A percentile compares a stretch with the other conserved stretches of the same genome.
Evolutionary conservation across 2,113 vertebrate species (phyloP).

Genomic region (rat (Rattus norvegicus)): DNA sequence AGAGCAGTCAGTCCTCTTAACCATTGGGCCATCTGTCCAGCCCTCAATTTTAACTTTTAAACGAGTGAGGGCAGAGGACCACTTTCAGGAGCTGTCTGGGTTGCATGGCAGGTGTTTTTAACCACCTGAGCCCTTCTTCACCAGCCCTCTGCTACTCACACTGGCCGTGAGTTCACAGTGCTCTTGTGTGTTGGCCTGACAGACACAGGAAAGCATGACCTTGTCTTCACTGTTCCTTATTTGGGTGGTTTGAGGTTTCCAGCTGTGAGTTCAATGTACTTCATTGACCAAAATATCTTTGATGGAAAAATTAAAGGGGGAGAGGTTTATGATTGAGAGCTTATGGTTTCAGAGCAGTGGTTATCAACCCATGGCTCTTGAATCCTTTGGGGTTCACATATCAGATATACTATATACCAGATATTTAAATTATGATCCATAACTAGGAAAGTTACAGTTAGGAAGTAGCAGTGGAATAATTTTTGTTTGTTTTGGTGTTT

Average conservation of each 20-base stretch:
- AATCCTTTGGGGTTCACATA: not conserved
- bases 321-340: too few species aligned
- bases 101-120: not conserved
- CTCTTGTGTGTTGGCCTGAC: not conserved
- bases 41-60: not conserved
- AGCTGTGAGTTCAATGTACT: not conserved
- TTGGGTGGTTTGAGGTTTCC: not conserved
- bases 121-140: too few species aligned
- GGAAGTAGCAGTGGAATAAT: not conserved
- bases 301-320: not conserved
- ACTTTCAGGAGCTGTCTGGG: not conserved
- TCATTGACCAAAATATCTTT: not conserved
- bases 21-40: not conserved
- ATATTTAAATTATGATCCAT: not conserved
- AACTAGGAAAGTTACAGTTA: not conserved
- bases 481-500: too few species aligned
- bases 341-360: not conserved
- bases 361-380: not conserved
- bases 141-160: too few species aligned
- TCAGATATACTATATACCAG: not conserved
- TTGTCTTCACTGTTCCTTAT: not conserved
- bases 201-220: not conserved
- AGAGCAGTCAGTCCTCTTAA: not conserved
- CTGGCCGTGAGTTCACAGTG: not conserved
- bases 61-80: not conserved